Base-by-base conservation (phyloP, 2,888 invertebrate genomes). In the Erannis defoliaria region DNA sequence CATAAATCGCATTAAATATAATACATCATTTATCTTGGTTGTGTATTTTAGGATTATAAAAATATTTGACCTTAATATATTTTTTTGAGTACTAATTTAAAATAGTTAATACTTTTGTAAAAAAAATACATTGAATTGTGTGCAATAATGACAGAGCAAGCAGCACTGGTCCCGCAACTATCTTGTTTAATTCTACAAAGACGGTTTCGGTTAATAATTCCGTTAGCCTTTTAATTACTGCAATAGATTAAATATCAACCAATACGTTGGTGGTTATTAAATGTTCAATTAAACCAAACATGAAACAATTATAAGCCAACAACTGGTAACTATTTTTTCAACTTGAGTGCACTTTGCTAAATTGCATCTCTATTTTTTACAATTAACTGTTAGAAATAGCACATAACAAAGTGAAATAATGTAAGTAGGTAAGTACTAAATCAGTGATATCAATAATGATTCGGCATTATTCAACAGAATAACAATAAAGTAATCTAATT, bases 211-310 rank as follows among this genome's bases (percentile, higher is more conserved):
- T 82, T 81, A 86, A 81, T 85, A 82, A 84, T 81, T 81, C 81
- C 74, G 77, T 80, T 83, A 81, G 82, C 81, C 80, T 78, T 85
- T 86, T 84, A 84, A 86, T 86, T 85, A 86, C 81, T 80, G 73
- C 81, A 71, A 70, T 75, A 73, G 77, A 78, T 80, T 55, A 23
- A 62, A 68, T 66, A 65, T 61, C 62, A 63, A 42, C 59, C 40
- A 54, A 49, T 53, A 62, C 56, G 59, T 61, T 65, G 51, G 56
- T 58, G 55, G 19, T 8, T 64, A 67, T 62, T 65, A 55, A 62
- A 64, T 68, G 63, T 70, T 64, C 37, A 69, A 64, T 69, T 61
- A 64, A 58, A 61, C 42, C 58, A 57, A 64, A 58, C 57, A 61
- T 21, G 56, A 53, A 23, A 54, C 35, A 50, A 58, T 37, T 45